phyloP scores from a whole-genome alignment of 2,797 vertebrate species.

The Pipistrellus nathusii region DNA sequence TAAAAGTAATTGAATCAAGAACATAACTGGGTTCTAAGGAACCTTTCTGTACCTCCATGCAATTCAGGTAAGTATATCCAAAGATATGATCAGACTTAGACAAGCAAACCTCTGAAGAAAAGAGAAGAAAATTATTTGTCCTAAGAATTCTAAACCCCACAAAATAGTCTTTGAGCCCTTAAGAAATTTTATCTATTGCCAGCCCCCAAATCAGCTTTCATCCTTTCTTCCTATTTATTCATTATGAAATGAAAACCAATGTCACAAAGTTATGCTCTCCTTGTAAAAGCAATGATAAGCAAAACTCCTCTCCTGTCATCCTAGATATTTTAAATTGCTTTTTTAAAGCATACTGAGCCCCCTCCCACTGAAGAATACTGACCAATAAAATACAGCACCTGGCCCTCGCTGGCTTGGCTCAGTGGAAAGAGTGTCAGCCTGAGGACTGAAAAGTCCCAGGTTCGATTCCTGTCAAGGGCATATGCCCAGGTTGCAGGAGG shows the following conservation, averaged over 20 bases:
- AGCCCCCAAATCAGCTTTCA: conserved; percentile 29
- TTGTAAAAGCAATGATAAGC: not conserved
- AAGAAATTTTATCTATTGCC: not conserved
- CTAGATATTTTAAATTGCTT: not conserved
- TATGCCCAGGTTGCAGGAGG: too few relatives aligned
- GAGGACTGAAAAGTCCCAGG: too few relatives aligned
- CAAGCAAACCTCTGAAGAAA: not conserved
- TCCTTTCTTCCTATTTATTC: conserved; percentile 33
- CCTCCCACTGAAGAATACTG: not conserved
- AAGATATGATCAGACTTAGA: conserved; percentile 26
- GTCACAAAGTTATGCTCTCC: not conserved
- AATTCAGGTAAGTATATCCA: not conserved
- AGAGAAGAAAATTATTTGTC: not conserved
- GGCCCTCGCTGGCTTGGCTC: too few relatives aligned
- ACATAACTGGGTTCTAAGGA: conserved; percentile 31
- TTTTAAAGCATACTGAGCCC: not conserved
- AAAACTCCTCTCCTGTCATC: conserved; percentile 29
- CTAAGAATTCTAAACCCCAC: not conserved
- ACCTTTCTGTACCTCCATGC: not conserved
- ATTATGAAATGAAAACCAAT: conserved; percentile 51
- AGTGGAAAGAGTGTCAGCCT: too few relatives aligned
- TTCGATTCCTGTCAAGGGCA: too few relatives aligned
- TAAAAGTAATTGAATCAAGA: conserved; percentile 60
- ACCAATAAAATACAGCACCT: not conserved
- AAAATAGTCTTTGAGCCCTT: not conserved